Evolutionary conservation across 2,888 invertebrate species (phyloP).

Genomic region (Nebria brevicollis): DNA sequence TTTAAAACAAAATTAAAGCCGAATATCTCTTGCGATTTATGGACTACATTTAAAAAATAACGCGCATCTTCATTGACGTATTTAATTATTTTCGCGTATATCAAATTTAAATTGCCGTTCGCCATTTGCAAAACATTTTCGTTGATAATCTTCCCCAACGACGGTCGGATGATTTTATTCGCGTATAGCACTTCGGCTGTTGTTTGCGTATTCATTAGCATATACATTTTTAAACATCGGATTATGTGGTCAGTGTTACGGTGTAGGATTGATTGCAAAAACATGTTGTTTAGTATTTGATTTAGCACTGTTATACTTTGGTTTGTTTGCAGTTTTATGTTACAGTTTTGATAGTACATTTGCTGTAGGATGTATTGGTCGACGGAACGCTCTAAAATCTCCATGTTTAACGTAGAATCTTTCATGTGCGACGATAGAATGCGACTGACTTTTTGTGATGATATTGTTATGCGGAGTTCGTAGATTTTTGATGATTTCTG

Average conservation of each 20-base stretch:
- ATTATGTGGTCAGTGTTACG: slow-evolving; percentile 33
- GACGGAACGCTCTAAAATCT: slow-evolving; percentile 40
- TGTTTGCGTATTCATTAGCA: slow-evolving; percentile 33
- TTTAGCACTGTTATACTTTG: slow-evolving; percentile 35
- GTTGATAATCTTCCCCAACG: slow-evolving; percentile 33
- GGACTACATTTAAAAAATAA: slow-evolving; percentile 30
- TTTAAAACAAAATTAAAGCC: slow-evolving; percentile 41
- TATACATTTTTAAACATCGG: slow-evolving; percentile 43
- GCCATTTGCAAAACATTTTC: slow-evolving; percentile 27
- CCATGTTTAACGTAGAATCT: slow-evolving; percentile 34
- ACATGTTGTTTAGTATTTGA: slow-evolving; percentile 39
- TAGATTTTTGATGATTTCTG: slow-evolving; percentile 30
- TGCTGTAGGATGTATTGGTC: slow-evolving; percentile 42
- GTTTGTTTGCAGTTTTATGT: slow-evolving; percentile 26
- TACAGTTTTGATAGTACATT: slow-evolving; percentile 45
- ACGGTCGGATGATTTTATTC: slow-evolving; percentile 29
- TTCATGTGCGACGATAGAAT: slow-evolving; percentile 33
- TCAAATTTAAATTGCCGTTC: slow-evolving; percentile 25
- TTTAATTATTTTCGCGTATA: slow-evolving; percentile 30
- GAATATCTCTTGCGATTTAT: slow-evolving; percentile 34
- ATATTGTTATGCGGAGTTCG: slow-evolving; percentile 40
- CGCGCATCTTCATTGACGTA: slow-evolving; percentile 29
- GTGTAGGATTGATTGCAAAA: slow-evolving; percentile 27
- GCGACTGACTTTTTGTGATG: slow-evolving; percentile 37
- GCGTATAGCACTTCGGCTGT: slow-evolving; percentile 29